Evolutionary conservation across 2,113 vertebrate species (phyloP).

Genomic region (Ammodramus savannarum): DNA sequence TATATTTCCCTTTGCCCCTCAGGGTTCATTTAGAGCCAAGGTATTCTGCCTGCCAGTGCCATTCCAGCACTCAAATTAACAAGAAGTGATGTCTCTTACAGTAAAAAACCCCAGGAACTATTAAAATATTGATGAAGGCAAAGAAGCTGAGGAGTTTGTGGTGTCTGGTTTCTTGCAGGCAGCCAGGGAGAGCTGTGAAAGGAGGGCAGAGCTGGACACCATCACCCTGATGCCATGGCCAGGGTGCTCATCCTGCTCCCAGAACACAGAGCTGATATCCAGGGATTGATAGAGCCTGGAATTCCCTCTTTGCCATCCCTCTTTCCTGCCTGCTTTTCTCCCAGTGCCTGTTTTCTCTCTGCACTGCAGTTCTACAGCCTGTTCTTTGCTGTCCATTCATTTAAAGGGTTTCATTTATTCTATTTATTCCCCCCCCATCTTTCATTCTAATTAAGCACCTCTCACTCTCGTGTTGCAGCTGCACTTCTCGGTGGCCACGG

Average conservation of each 20-base stretch:
- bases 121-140: slow-evolving; percentile 28
- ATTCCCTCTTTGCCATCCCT: neutral
- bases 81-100: slow-evolving; percentile 54
- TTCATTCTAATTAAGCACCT: neutral
- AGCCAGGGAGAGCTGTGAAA: neutral
- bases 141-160: neutral
- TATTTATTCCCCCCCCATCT: neutral
- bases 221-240: neutral
- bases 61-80: slow-evolving; percentile 57
- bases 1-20: slow-evolving; percentile 42
- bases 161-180: slow-evolving; percentile 19
- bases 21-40: slow-evolving; percentile 42
- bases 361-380: neutral
- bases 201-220: neutral
- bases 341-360: neutral
- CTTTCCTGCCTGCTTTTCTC: neutral
- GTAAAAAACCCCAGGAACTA: slow-evolving; percentile 23
- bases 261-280: neutral
- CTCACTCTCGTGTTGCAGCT: neutral
- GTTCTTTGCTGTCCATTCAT: neutral
- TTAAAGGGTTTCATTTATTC: neutral
- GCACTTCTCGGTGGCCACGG: rapidly evolving
- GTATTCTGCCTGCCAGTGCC: slow-evolving; percentile 36
- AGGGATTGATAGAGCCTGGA: neutral
- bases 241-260: neutral